Conservation (phyloP, 1,140 invertebrate species). For the Aphidius ervi region DNA sequence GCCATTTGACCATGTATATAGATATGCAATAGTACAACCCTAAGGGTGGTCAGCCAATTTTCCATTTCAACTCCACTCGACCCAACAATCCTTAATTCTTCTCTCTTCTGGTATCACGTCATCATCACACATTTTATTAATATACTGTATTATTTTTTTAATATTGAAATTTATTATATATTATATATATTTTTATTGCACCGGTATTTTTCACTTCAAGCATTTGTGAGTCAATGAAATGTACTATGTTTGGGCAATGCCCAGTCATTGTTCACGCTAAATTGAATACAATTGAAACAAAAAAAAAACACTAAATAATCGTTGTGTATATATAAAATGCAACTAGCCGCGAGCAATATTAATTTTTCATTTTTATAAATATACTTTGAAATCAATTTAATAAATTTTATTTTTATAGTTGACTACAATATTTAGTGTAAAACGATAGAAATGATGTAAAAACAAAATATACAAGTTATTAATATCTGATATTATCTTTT, state of each 20-base stretch:
- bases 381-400: too few relatives aligned
- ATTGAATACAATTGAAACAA: conserved; percentile 25
- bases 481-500: too few relatives aligned
- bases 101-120: conserved; percentile 8
- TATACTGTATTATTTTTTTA: too few relatives aligned
- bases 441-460: too few relatives aligned
- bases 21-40: conserved; percentile 2
- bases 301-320: conserved; percentile 16
- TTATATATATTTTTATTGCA: too few relatives aligned
- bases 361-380: too few relatives aligned
- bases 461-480: too few relatives aligned
- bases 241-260: conserved; percentile 20
- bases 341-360: conserved; percentile 6
- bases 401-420: too few relatives aligned
- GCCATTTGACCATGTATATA: too few relatives aligned
- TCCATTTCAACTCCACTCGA: conserved; percentile 14
- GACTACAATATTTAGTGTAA: too few relatives aligned
- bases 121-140: conserved; percentile 14
- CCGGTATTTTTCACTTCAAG: conserved; percentile 4
- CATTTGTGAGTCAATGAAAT: conserved; percentile 11
- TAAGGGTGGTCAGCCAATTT: conserved; percentile 18
- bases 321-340: conserved; percentile 20
- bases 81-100: conserved; percentile 1
- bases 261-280: conserved; percentile 26
- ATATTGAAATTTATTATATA: conserved; percentile 4